These are phyloP conservation scores for Trichonephila clavata DNA, from an alignment of 1,140 invertebrate species.

Conservation along the genomic window DNA sequence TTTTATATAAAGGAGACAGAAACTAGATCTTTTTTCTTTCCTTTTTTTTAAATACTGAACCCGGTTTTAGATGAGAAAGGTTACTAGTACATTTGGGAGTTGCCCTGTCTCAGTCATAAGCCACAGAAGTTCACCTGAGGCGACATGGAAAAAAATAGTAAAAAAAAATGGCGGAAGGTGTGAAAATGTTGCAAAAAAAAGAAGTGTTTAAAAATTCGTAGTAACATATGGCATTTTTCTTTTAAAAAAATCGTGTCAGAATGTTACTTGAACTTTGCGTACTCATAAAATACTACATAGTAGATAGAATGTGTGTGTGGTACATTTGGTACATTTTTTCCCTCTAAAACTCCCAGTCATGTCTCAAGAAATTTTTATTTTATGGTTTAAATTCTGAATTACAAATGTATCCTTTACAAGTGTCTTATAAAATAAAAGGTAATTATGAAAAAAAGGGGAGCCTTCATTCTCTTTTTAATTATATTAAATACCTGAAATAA, in stretches of 20 bases:
- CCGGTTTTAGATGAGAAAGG: constrained; percentile 31
- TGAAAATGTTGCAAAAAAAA: constrained; percentile 15
- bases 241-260: not conserved
- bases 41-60: not conserved
- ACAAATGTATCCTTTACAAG: no score
- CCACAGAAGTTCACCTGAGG: constrained; percentile 7
- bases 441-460: no score
- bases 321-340: no score
- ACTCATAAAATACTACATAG: not conserved
- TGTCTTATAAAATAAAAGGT: no score
- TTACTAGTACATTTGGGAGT: constrained; percentile 14
- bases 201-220: constrained; percentile 32
- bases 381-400: no score
- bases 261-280: not conserved
- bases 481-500: no score
- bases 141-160: not conserved
- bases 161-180: not conserved
- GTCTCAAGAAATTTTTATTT: no score
- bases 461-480: no score
- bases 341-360: no score
- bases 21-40: constrained; percentile 1
- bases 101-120: not conserved
- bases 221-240: constrained; percentile 14
- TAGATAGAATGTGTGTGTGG: not conserved
- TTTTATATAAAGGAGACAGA: not conserved